Conservation (phyloP, 2,888 invertebrate genomes). For the Acleris laterana region DNA sequence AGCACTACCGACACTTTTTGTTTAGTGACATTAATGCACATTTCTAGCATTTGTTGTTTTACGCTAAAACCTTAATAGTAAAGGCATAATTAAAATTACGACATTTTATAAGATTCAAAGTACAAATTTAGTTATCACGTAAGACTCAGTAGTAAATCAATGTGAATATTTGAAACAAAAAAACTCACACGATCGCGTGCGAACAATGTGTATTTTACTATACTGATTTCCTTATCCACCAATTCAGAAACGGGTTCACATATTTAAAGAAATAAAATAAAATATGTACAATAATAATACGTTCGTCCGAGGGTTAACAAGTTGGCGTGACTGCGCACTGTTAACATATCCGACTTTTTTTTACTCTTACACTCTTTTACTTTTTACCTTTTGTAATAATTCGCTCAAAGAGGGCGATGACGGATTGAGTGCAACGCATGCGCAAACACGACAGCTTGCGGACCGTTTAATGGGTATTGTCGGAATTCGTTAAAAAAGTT, state of each 20-base stretch:
- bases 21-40: no score
- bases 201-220: constrained; percentile 68
- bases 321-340: constrained; percentile 79
- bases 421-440: constrained; percentile 61
- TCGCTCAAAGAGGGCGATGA: constrained; percentile 56
- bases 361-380: constrained; percentile 45
- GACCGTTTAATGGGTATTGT: constrained; percentile 60
- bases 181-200: constrained; percentile 56
- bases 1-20: no score
- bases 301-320: constrained; percentile 67
- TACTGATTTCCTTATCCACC: constrained; percentile 58
- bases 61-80: no score
- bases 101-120: no score
- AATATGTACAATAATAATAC: constrained; percentile 79
- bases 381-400: constrained; percentile 38
- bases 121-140: no score
- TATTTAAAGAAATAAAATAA: constrained; percentile 71
- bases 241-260: constrained; percentile 53
- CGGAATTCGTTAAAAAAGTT: constrained; percentile 50
- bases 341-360: constrained; percentile 68
- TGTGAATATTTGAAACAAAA: no score
- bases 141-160: no score
- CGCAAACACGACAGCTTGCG: constrained; percentile 52
- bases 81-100: no score
- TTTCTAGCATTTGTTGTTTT: no score